These are phyloP conservation scores for Nylanderia fulva DNA, from an alignment of 1,140 invertebrate genomes.

Conservation along the genomic window DNA sequence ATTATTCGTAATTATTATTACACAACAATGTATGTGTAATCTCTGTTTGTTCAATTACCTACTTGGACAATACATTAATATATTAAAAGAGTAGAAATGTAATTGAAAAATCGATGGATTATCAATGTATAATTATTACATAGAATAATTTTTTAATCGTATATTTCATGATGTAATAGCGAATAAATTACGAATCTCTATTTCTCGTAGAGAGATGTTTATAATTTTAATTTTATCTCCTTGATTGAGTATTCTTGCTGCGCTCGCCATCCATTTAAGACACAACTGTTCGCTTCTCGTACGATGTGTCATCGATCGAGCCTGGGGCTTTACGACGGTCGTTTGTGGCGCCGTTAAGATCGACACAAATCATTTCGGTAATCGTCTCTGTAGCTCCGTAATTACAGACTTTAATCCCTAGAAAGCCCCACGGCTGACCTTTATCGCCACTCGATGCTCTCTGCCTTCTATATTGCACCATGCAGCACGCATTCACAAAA, in stretches of 20 bases:
- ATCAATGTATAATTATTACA: not conserved
- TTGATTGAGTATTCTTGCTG: not conserved
- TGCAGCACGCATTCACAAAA: slow-evolving; percentile 7
- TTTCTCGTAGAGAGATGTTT: not conserved
- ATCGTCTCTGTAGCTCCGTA: slow-evolving; percentile 25
- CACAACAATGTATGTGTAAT: too few species aligned
- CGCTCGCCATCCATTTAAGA: not conserved
- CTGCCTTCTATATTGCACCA: not conserved
- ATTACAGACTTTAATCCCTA: slow-evolving; percentile 58
- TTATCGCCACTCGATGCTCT: slow-evolving; percentile 13
- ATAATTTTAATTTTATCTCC: not conserved
- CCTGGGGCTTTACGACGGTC: not conserved
- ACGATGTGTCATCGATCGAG: slow-evolving; percentile 47
- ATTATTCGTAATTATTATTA: not conserved
- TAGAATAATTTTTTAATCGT: not conserved
- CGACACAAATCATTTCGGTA: slow-evolving; percentile 29
- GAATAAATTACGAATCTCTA: not conserved
- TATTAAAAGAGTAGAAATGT: too few species aligned
- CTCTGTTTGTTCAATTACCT: too few species aligned
- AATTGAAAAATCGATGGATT: not conserved
- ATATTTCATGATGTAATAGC: not conserved
- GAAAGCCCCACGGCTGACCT: not conserved
- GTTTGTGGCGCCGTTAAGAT: slow-evolving; percentile 13
- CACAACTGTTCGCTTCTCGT: not conserved
- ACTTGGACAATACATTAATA: too few species aligned